Evolutionary conservation across 2,797 vertebrate genomes (phyloP).

Genomic region (Gambusia yucatana): DNA sequence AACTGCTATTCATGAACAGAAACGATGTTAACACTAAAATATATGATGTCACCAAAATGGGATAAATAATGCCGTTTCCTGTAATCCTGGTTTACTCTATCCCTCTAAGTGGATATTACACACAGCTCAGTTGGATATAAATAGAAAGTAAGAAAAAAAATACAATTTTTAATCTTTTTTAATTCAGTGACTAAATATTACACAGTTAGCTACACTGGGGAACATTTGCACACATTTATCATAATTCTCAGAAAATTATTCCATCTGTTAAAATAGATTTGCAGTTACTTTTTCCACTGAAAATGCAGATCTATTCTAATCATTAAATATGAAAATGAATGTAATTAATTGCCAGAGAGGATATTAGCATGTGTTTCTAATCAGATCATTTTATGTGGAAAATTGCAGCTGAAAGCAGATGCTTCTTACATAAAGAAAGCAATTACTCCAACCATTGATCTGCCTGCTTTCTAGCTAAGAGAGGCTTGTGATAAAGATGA

Average conservation of each 20-base stretch:
- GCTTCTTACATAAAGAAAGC: constrained; percentile 34
- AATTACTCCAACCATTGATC: constrained; percentile 42
- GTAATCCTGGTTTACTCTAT: constrained; percentile 34
- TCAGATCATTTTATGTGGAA: constrained; percentile 47
- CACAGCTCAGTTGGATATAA: constrained; percentile 24
- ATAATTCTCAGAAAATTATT: constrained; percentile 25
- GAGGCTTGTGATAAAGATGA: constrained; percentile 35
- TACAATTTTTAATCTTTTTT: constrained; percentile 38
- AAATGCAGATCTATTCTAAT: constrained; percentile 19
- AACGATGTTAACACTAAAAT: constrained; percentile 37
- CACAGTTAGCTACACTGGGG: constrained; percentile 17
- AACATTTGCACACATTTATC: constrained; percentile 24
- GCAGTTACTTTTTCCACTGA: constrained; percentile 26
- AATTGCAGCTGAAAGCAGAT: constrained; percentile 36
- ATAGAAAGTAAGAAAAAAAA: constrained; percentile 26
- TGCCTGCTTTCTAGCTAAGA: constrained; percentile 17
- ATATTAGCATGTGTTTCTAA: constrained; percentile 26
- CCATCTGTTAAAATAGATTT: constrained; percentile 21
- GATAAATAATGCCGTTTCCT: constrained; percentile 45
- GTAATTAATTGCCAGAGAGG: constrained; percentile 28
- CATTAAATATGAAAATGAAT: constrained; percentile 17
- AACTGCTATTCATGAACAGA: constrained; percentile 45
- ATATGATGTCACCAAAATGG: constrained; percentile 34
- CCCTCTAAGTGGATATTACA: constrained; percentile 32
- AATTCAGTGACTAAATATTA: constrained; percentile 39